Evolutionary conservation across 2,888 invertebrate species (phyloP).

Genomic region (Ptychoptera albimana): DNA sequence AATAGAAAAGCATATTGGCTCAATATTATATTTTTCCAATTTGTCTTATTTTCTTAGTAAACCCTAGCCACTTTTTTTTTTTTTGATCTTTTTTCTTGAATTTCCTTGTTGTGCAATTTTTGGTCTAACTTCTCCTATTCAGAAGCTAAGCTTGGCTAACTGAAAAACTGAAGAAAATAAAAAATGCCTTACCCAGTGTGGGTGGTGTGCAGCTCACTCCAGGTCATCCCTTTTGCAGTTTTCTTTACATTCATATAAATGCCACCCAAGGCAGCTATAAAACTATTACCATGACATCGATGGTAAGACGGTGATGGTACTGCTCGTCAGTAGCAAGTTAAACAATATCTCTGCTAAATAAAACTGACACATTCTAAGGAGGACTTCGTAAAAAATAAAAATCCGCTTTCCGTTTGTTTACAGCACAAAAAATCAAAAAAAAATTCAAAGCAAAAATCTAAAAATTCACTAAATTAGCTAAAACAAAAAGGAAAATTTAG

Average conservation of each 20-base stretch:
- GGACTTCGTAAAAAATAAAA: too few relatives aligned
- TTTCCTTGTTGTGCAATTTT: background rate
- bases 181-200: background rate
- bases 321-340: too few relatives aligned
- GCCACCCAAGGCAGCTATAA: background rate
- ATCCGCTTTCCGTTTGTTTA: too few relatives aligned
- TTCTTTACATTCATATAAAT: background rate
- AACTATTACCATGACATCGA: background rate
- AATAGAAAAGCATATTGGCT: background rate
- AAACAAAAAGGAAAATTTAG: too few relatives aligned
- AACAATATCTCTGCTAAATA: too few relatives aligned
- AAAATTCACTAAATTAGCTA: too few relatives aligned
- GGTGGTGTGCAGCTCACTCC: background rate
- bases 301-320: background rate
- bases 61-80: background rate
- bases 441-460: too few relatives aligned
- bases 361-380: too few relatives aligned
- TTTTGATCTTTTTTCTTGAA: too few relatives aligned
- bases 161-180: too few relatives aligned
- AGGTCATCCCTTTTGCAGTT: background rate
- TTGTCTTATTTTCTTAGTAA: background rate
- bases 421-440: too few relatives aligned
- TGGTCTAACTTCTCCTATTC: background rate
- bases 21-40: background rate
- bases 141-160: too few relatives aligned